A percentile compares a stretch with the other conserved stretches of the same genome.
These are phyloP conservation scores for Axis porcinus DNA, from an alignment of 2,113 vertebrate species.

Conservation along the genomic window DNA sequence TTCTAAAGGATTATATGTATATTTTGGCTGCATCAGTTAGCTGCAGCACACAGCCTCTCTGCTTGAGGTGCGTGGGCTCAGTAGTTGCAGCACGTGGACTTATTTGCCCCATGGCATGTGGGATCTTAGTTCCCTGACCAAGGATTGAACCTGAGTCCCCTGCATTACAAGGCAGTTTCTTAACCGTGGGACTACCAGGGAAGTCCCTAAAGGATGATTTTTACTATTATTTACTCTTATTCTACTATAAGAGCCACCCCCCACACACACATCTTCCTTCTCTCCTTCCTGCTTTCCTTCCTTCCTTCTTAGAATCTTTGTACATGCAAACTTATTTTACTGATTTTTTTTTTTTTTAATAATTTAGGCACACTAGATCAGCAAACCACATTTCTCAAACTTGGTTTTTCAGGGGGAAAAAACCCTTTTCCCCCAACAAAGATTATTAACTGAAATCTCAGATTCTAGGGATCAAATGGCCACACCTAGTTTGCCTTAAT, in stretches of 20 bases:
- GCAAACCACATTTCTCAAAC: background rate
- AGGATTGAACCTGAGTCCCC: background rate
- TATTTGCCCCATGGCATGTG: accelerated
- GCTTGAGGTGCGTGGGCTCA: background rate
- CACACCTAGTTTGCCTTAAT: background rate
- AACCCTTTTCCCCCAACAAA: accelerated
- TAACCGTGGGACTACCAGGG: background rate
- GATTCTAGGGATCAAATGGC: background rate
- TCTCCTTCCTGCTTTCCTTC: background rate
- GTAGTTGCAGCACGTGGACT: background rate
- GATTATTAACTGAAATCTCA: background rate
- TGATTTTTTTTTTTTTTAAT: no score
- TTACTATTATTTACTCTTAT: background rate
- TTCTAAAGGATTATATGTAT: background rate
- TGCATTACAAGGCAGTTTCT: background rate
- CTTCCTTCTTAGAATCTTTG: background rate
- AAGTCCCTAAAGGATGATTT: background rate
- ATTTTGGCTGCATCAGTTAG: background rate
- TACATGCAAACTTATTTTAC: background rate
- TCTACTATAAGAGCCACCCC: background rate
- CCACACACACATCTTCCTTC: background rate
- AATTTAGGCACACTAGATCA: background rate
- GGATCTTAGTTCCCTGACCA: background rate
- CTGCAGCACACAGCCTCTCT: background rate
- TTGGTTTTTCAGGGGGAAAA: background rate